Conservation (phyloP, 1,140 invertebrate genomes). For the Zaprionus lachaisei region DNA sequence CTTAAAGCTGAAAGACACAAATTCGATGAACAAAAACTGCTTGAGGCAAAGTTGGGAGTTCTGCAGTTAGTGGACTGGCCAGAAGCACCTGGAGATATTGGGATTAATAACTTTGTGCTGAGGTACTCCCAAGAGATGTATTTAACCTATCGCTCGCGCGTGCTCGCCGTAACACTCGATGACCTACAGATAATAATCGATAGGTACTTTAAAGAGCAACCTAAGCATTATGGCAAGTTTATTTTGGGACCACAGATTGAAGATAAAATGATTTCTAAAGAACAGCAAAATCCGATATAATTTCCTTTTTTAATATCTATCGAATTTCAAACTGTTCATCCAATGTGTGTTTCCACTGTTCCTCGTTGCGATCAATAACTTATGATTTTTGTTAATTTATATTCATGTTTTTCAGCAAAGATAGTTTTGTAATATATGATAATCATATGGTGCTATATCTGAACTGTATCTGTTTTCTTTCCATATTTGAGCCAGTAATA, state of each 20-base stretch:
- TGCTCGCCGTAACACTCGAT: conserved; percentile 88
- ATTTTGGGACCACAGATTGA: conserved; percentile 88
- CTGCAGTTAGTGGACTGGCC: conserved; percentile 93
- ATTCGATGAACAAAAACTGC: conserved; percentile 87
- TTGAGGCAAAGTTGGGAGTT: conserved; percentile 94
- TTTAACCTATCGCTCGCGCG: conserved; percentile 88
- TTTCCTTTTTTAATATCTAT: not conserved
- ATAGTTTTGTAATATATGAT: too few species aligned
- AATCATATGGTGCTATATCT: too few species aligned
- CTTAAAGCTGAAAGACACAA: conserved; percentile 85
- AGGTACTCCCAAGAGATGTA: conserved; percentile 91
- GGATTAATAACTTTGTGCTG: conserved; percentile 89
- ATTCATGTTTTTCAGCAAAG: too few species aligned
- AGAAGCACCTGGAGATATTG: conserved; percentile 90
- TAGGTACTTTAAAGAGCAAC: conserved; percentile 87
- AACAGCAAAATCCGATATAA: not conserved
- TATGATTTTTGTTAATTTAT: too few species aligned
- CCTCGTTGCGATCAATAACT: too few species aligned
- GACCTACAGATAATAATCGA: conserved; percentile 88
- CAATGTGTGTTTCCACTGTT: too few species aligned
- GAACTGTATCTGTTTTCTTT: too few species aligned
- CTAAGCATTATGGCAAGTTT: conserved; percentile 86
- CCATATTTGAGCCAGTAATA: too few species aligned
- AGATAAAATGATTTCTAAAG: not conserved
- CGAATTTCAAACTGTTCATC: not conserved